Base-by-base conservation (phyloP, 2,888 invertebrate genomes). In the Erannis defoliaria region DNA sequence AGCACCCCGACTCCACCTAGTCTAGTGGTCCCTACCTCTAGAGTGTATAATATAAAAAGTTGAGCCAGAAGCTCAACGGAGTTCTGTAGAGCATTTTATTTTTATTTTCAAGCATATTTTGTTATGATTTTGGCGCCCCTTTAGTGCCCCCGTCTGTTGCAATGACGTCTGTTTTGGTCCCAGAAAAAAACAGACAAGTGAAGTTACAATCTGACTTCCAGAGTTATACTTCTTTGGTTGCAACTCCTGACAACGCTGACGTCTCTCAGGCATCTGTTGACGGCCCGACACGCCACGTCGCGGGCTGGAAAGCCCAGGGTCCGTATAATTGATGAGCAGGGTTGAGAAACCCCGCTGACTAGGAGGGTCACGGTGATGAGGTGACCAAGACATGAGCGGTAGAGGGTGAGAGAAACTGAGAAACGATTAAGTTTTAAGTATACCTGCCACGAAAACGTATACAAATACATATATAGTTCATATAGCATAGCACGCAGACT, bases 291-390 rank as follows among this genome's bases (percentile, higher is more conserved):
- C 49, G 72, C 63, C 67, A 67, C 49, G 72, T 62, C 43, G 18
- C 51, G 57, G 58, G 50, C 54, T 40, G 58, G 43, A 57, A 48
- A 48, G 21, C 42, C 19, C 42, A 21, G 54, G 37, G 48, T 37
- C 56, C 49, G 56, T 55, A 46, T 71, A 69, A 73, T 71, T 69
- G 71, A 71, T 71, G 73, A 71, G 71, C 66, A 68, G 65, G 66
- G 61, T 56, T 58, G 56, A 29, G 64, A 67, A 62, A 64, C 73
- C 70, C 69, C 51, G 67, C 69, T 63, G 73, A 61, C 64, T 54
- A 50, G 64, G 42, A 62, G 66, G 64, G 66, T 63, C 68, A 64
- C 62, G 66, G 58, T 45, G 19, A 48, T 19, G 42, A 3, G 6
- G 29, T 14, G 57, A 10, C 10, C 58, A 63, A 62, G 35, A 1